Percentiles rank a stretch among this genome's conserved stretches.
Evolutionary conservation across 2,113 vertebrate species (phyloP).

Genomic region (Leucopternis melanops): DNA sequence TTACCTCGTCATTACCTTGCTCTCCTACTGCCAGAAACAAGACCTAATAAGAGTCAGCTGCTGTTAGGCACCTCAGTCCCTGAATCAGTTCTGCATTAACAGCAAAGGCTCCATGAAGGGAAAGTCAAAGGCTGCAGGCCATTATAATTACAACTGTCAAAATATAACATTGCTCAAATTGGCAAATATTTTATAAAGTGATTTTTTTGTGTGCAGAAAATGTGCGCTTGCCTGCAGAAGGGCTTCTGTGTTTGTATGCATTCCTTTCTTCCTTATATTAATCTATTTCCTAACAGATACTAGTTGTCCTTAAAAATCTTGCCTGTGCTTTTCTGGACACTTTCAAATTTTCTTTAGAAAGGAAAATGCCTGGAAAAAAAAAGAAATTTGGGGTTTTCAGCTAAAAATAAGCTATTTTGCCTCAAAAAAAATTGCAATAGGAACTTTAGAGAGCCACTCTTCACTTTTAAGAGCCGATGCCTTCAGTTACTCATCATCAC

Average conservation of each 20-base stretch:
- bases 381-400: not conserved
- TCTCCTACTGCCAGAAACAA: slow-evolving; percentile 46
- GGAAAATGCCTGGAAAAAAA: not conserved
- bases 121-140: slow-evolving; percentile 64
- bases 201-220: not conserved
- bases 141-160: slow-evolving; percentile 58
- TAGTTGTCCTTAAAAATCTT: not conserved
- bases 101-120: slow-evolving; percentile 62
- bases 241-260: not conserved
- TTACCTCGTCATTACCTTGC: slow-evolving; percentile 46
- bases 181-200: not conserved
- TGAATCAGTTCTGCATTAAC: slow-evolving; percentile 72
- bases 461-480: not conserved
- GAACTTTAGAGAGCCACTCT: not conserved
- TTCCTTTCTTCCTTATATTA: not conserved
- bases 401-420: not conserved
- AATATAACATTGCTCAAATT: slow-evolving; percentile 12
- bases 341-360: not conserved
- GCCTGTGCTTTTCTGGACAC: not conserved
- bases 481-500: not conserved
- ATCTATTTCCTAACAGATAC: not conserved
- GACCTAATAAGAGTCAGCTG: slow-evolving; percentile 70
- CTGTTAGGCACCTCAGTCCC: slow-evolving; percentile 5
- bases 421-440: not conserved
- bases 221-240: not conserved